Evolutionary conservation across 2,888 invertebrate genomes (phyloP).

Genomic region (Stenotaenia linearis): DNA sequence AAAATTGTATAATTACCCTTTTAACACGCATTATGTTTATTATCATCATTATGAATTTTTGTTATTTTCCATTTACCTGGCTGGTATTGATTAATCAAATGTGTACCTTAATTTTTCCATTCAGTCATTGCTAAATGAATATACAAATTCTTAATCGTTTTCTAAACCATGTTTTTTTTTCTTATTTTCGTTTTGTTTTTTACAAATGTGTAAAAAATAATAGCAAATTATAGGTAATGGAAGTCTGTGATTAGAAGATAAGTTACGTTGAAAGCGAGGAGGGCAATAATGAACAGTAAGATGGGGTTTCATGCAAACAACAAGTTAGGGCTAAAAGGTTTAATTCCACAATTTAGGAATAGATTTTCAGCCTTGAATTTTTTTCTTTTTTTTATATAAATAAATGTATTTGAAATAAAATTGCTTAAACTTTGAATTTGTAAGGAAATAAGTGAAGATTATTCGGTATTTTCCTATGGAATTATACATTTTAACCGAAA

Average conservation of each 20-base stretch:
- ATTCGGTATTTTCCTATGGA: background rate
- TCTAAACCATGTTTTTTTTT: background rate
- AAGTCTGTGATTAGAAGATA: background rate
- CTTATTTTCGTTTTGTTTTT: background rate
- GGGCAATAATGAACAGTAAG: background rate
- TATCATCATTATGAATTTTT: no score
- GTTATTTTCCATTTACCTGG: background rate
- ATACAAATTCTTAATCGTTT: background rate
- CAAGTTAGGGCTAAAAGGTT: background rate
- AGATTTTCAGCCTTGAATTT: no score
- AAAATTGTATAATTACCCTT: conserved; percentile 14
- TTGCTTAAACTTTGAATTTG: no score
- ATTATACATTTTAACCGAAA: background rate
- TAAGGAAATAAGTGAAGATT: background rate
- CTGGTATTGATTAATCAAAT: background rate
- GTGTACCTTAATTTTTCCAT: background rate
- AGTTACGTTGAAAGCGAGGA: background rate
- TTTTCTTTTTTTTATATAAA: no score
- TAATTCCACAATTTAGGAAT: background rate
- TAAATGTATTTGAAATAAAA: no score
- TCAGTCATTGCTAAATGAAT: background rate
- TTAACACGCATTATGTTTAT: background rate
- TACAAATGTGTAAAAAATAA: background rate
- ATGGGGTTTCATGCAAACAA: background rate
- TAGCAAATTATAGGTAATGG: background rate